Evolutionary conservation across 2,113 vertebrate species (phyloP).

Genomic region (Perognathus longimembris): DNA sequence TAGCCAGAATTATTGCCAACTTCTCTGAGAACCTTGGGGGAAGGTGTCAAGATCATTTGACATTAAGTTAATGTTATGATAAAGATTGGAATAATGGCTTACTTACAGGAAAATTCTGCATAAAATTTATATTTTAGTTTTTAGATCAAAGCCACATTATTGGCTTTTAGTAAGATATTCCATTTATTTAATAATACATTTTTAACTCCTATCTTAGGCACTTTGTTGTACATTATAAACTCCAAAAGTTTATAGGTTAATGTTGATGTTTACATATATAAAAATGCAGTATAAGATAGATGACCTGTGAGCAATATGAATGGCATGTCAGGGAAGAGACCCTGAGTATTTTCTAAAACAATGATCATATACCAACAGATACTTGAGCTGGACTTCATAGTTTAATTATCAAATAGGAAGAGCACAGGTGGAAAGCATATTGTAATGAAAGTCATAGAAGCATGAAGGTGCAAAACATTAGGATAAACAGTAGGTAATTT

Average conservation of each 20-base stretch:
- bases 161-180: slow-evolving; percentile 1
- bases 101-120: not conserved
- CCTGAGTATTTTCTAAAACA: not conserved
- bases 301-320: slow-evolving; percentile 2
- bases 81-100: not conserved
- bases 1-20: not conserved
- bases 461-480: not conserved
- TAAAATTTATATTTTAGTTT: slow-evolving; percentile 16
- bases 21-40: slow-evolving; percentile 1
- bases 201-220: not conserved
- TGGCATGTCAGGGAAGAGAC: not conserved
- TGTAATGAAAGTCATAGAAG: not conserved
- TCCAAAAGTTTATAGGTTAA: slow-evolving; percentile 1
- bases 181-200: not conserved
- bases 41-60: not conserved
- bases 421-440: not conserved
- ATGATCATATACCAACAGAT: not conserved
- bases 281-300: slow-evolving; percentile 5
- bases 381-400: not conserved
- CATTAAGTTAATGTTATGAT: slow-evolving; percentile 20
- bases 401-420: slow-evolving; percentile 25
- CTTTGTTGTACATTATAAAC: slow-evolving; percentile 23
- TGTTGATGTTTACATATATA: not conserved
- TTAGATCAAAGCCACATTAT: slow-evolving; percentile 12
- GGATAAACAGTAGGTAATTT: slow-evolving; percentile 2